Percentiles rank a stretch among this genome's conserved stretches.
phyloP scores from a whole-genome alignment of 2,888 invertebrate species.

The Dasypolia templi region DNA sequence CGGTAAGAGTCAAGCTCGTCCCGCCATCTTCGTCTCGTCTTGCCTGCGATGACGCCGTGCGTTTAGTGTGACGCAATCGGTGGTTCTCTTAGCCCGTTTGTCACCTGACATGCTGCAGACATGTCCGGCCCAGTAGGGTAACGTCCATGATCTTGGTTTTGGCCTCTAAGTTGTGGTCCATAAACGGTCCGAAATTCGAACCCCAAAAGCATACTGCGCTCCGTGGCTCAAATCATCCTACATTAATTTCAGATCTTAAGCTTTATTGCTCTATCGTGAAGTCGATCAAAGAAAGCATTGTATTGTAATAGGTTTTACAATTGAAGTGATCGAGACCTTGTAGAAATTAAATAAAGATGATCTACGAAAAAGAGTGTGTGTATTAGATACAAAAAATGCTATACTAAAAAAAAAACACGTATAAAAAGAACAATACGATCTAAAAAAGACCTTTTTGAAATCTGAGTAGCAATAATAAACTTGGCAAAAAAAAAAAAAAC shows the following conservation, averaged over 20 bases:
- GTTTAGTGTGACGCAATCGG: no score
- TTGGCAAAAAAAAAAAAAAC: conserved; percentile 1
- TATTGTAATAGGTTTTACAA: neutral
- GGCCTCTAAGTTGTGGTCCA: no score
- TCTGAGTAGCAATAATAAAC: neutral
- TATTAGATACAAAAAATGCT: neutral
- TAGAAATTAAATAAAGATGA: neutral
- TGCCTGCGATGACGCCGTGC: no score
- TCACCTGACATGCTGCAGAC: no score
- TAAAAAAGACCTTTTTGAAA: neutral
- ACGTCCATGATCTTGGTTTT: no score
- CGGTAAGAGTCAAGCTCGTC: no score
- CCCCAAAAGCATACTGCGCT: no score
- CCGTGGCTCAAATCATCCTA: no score
- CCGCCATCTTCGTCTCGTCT: no score
- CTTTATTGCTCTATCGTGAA: conserved; percentile 1
- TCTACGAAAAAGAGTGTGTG: neutral
- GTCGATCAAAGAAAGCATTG: neutral
- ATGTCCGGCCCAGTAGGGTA: no score
- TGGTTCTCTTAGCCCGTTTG: no score
- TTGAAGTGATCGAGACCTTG: conserved; percentile 3
- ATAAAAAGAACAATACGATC: neutral
- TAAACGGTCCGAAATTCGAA: no score
- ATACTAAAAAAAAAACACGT: neutral
- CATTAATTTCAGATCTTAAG: neutral